Base-by-base conservation (phyloP, 2,113 vertebrate genomes). In the Phasianus colchicus region DNA sequence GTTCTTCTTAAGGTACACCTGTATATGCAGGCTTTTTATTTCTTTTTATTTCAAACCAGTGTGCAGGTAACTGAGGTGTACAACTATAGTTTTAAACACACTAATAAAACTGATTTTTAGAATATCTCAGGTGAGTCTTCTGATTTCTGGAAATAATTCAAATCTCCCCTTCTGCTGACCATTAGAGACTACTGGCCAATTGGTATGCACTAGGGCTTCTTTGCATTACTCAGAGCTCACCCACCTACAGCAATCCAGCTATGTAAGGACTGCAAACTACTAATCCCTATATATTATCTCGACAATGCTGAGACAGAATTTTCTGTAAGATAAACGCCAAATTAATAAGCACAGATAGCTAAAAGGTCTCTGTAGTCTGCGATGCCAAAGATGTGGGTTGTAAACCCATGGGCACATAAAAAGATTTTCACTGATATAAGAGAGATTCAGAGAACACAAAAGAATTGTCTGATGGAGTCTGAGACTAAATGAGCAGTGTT, bases 311-410 rank as follows among this genome's bases (percentile, higher is more conserved):
- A 88, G 83, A 27, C 20, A 74, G 88, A 52, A 36, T 74, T 74
- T 88, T 58, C 64, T 74, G 55, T 21, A 85, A 66, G 75, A 2
- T 5, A 61, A 76, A 32, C 17, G 40, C 50, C 58, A 63, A 88
- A 86, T 92, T 57, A 94, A 63, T 10, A 50, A 92, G 80, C 83
- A 92, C 55, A 83, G 64, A 36, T 4, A 86, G 72, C 72, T 88
- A 65, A 42, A 74, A 93, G 63, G 54, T 10, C 36, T 86, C 43
- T 36, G n/a, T 36, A n/a, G 75, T 63, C 40, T 5, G 17, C 16
- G 60, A 83, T 61, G 45, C 50, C 83, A 63, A 4, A 72, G 64
- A 38, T 58, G 45, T 17, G 76, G 36, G 27, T 21, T 58, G 89
- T 27, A 77, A 4, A 66, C 4, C 54, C 65, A n/a, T 4, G 25